Percentiles rank a stretch among this genome's conserved stretches.
phyloP scores from a whole-genome alignment of 2,113 vertebrate species.

The Nansenia antarctica region DNA sequence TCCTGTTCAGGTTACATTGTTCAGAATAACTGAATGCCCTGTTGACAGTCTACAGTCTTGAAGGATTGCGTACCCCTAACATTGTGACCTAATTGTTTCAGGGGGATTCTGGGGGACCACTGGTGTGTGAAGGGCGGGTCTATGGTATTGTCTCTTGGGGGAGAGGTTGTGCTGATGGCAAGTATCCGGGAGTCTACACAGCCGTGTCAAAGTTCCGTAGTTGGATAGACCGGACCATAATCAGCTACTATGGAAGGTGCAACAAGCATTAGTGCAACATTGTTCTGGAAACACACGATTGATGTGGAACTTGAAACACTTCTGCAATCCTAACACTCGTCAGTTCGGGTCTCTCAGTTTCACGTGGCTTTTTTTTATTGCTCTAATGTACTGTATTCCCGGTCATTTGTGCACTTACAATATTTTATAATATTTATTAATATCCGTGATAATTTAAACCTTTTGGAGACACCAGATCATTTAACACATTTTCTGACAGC shows the following conservation, averaged over 20 bases:
- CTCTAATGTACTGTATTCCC: slow-evolving; percentile 1
- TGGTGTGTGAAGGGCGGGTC: slow-evolving; percentile 79
- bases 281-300: not conserved
- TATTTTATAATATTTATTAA: slow-evolving; percentile 31
- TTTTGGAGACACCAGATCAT: slow-evolving; percentile 6
- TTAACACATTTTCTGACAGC: not conserved
- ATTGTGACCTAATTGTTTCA: slow-evolving; percentile 34
- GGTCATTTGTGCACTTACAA: slow-evolving; percentile 17
- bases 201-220: slow-evolving; percentile 75
- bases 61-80: not conserved
- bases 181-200: slow-evolving; percentile 81
- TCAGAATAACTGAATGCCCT: not conserved
- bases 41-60: not conserved
- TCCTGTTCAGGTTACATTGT: not conserved
- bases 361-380: slow-evolving; percentile 8
- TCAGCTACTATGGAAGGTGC: slow-evolving; percentile 68
- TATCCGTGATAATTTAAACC: slow-evolving; percentile 13
- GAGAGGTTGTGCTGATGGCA: slow-evolving; percentile 70
- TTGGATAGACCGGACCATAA: slow-evolving; percentile 80
- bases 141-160: slow-evolving; percentile 86
- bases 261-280: slow-evolving; percentile 32
- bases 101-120: slow-evolving; percentile 82
- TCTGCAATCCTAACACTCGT: not conserved
- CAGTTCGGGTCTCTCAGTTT: slow-evolving; percentile 14
- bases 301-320: slow-evolving; percentile 23